These are phyloP conservation scores for Himalopsyche japonica DNA, from an alignment of 2,888 invertebrate species.

Conservation along the genomic window DNA sequence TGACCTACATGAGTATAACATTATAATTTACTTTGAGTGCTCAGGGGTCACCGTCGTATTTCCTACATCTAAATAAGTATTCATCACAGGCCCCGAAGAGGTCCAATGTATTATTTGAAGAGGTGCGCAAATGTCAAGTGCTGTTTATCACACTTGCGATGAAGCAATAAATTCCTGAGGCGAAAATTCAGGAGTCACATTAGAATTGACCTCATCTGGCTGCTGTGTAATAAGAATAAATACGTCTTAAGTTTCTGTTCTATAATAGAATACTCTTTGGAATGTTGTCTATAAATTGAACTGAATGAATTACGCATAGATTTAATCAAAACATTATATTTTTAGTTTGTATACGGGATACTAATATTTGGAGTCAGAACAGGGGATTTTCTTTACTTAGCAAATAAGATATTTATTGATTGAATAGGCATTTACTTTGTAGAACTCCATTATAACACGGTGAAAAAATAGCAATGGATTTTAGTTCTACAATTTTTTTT, in stretches of 20 bases:
- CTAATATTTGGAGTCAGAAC: too few relatives aligned
- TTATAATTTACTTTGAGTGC: background rate
- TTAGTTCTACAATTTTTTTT: too few relatives aligned
- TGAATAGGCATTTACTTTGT: too few relatives aligned
- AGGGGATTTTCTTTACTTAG: too few relatives aligned
- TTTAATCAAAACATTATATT: background rate
- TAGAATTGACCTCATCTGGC: background rate
- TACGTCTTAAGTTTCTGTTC: background rate
- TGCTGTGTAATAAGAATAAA: background rate
- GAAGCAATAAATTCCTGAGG: background rate
- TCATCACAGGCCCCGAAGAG: background rate
- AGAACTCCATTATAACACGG: too few relatives aligned
- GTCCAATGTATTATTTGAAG: background rate
- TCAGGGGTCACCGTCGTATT: background rate
- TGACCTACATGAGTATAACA: background rate
- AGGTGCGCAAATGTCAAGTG: background rate
- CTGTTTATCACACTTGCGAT: background rate
- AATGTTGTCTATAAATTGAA: background rate
- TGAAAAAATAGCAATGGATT: too few relatives aligned
- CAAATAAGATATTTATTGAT: too few relatives aligned
- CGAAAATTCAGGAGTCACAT: background rate
- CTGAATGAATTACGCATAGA: background rate
- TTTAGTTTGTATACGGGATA: too few relatives aligned
- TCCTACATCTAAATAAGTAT: background rate
- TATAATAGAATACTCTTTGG: background rate